Conservation (phyloP, 2,113 vertebrate genomes). For the Leptodactylus fuscus region DNA sequence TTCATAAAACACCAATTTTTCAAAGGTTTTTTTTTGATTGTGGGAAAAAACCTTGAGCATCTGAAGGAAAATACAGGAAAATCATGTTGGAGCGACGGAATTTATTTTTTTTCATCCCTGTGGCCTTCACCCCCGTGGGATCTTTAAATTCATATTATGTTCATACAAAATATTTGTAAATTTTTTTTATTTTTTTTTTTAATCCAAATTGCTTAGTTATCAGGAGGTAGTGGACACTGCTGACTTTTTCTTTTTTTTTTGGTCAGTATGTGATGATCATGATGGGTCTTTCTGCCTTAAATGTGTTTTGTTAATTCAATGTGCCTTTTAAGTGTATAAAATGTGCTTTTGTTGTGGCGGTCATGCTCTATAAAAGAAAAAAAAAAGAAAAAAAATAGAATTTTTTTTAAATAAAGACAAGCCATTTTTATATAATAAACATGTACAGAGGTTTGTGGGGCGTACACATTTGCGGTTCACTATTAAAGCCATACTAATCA, state of each 20-base stretch:
- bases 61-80: neutral
- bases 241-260: too few species aligned
- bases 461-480: slow-evolving; percentile 22
- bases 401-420: slow-evolving; percentile 25
- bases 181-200: neutral
- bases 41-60: neutral
- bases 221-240: neutral
- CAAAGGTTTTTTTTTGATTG: neutral
- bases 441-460: slow-evolving; percentile 36
- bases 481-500: slow-evolving; percentile 22
- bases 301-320: slow-evolving; percentile 38
- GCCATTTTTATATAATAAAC: slow-evolving; percentile 34
- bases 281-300: slow-evolving; percentile 22
- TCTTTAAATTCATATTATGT: neutral
- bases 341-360: slow-evolving; percentile 26
- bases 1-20: neutral
- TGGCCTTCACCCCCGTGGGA: neutral
- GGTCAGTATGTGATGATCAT: neutral
- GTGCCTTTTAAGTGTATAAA: slow-evolving; percentile 49
- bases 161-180: slow-evolving; percentile 13
- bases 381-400: neutral
- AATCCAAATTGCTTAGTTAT: neutral
- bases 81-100: neutral
- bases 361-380: neutral
- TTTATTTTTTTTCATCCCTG: too few species aligned